Evolutionary conservation across 2,888 invertebrate species (phyloP).

Genomic region (Steinernema scapterisci): DNA sequence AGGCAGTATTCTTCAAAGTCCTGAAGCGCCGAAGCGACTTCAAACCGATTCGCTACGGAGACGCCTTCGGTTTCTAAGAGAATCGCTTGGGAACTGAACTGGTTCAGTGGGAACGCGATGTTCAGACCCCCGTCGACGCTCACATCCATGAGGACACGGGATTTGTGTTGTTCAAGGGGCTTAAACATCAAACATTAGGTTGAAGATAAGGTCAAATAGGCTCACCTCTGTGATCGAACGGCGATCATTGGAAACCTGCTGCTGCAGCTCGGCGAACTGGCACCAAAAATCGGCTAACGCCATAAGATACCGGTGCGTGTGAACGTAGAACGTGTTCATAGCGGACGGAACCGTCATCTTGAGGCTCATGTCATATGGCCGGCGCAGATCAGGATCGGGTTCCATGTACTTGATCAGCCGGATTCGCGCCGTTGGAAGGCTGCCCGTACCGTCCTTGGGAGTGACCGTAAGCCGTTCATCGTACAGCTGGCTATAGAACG

Average conservation of each 20-base stretch:
- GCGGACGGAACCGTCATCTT: constrained; percentile 77
- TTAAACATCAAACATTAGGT: constrained; percentile 34
- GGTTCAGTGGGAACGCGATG: constrained; percentile 57
- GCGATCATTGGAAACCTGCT: constrained; percentile 73
- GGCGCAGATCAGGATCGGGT: constrained; percentile 70
- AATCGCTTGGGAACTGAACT: constrained; percentile 48
- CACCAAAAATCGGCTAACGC: constrained; percentile 84
- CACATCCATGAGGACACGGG: constrained; percentile 47
- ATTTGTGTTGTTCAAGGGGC: constrained; percentile 40
- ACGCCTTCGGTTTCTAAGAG: constrained; percentile 45
- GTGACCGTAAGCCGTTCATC: constrained; percentile 76
- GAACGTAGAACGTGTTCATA: constrained; percentile 75
- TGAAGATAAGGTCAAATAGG: not conserved
- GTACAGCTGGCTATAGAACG: constrained; percentile 71
- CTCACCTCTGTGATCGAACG: constrained; percentile 24
- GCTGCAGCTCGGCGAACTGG: constrained; percentile 80
- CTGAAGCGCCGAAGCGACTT: constrained; percentile 39
- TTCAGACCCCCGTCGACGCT: constrained; percentile 46
- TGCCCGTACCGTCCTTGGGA: constrained; percentile 8
- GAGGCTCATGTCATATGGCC: constrained; percentile 76
- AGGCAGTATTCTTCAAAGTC: constrained; percentile 42
- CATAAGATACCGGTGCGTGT: constrained; percentile 75
- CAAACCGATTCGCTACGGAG: constrained; percentile 50
- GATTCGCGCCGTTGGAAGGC: constrained; percentile 5
- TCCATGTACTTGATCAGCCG: constrained; percentile 52